Evolutionary conservation across 2,113 vertebrate genomes (phyloP).

Genomic region (Herpetotheres cachinnans): DNA sequence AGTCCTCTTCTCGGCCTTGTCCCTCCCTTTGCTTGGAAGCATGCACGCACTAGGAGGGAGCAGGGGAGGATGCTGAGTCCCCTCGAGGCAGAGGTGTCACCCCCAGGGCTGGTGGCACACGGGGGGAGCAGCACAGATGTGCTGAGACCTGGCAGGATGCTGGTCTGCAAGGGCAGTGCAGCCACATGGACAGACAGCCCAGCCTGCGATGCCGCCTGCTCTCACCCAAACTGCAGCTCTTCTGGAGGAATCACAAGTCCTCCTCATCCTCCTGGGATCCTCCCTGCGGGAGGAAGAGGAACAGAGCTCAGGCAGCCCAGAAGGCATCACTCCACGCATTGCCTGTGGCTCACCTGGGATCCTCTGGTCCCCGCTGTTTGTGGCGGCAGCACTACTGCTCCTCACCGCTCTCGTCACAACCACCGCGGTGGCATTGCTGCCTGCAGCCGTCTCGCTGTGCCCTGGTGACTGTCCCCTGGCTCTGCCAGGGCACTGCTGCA

Average conservation of each 20-base stretch:
- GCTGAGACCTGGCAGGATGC: not conserved
- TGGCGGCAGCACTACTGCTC: not conserved
- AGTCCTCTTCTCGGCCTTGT: not conserved
- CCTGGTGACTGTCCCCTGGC: not conserved
- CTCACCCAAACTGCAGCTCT: not conserved
- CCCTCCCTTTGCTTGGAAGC: not conserved
- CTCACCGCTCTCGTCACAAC: rapidly evolving
- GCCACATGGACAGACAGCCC: not conserved
- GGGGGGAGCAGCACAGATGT: not conserved
- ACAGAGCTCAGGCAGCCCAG: not conserved
- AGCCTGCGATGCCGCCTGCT: rapidly evolving
- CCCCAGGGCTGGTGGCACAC: not conserved
- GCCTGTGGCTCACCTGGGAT: not conserved
- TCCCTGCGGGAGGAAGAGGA: not conserved
- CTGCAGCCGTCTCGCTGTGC: not conserved
- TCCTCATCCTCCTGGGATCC: not conserved
- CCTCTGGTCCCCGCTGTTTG: not conserved
- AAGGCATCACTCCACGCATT: not conserved
- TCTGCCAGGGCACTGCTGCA: not conserved
- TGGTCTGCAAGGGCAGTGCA: not conserved
- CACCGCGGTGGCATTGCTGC: not conserved
- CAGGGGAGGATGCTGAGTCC: not conserved
- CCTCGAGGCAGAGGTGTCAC: not conserved
- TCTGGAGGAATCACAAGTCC: not conserved
- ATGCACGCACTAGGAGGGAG: not conserved